Percentiles rank a stretch among this genome's conserved stretches.
Evolutionary conservation across 2,888 invertebrate genomes (phyloP).

Genomic region (Netelia inedita): DNA sequence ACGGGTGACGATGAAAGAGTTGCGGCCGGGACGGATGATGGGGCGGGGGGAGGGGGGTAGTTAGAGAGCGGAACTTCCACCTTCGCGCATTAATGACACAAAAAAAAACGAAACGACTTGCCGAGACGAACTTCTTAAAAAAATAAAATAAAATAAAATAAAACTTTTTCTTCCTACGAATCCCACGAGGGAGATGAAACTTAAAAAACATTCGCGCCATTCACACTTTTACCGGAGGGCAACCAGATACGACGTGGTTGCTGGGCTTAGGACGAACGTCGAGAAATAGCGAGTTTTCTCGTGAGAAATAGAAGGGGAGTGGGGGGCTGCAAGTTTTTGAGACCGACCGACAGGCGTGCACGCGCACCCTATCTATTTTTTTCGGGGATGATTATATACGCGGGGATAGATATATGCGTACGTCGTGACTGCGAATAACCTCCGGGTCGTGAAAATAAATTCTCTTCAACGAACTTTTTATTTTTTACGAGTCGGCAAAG

Average conservation of each 20-base stretch:
- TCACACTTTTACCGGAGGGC: constrained; percentile 16
- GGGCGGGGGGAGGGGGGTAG: constrained; percentile 3
- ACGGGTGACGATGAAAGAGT: constrained; percentile 37
- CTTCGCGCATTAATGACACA: neutral
- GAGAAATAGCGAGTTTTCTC: constrained; percentile 54
- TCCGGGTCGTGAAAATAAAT: constrained; percentile 22
- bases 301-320: neutral
- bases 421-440: neutral
- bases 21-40: too few species aligned
- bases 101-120: neutral
- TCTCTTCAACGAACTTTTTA: constrained; percentile 1
- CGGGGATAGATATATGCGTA: neutral
- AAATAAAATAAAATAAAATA: neutral
- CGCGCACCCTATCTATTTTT: constrained; percentile 7
- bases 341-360: constrained; percentile 25
- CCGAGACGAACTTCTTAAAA: neutral
- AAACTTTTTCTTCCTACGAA: constrained; percentile 23
- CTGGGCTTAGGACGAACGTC: constrained; percentile 7
- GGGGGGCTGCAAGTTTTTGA: constrained; percentile 24
- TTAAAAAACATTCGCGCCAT: constrained; percentile 45
- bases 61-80: constrained; percentile 12
- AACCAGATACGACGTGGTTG: neutral
- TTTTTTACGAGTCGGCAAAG: neutral
- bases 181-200: neutral
- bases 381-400: neutral